A percentile compares a stretch with the other conserved stretches of the same genome.
Conservation (phyloP, 2,888 invertebrate species). For the Stenotaenia linearis region DNA sequence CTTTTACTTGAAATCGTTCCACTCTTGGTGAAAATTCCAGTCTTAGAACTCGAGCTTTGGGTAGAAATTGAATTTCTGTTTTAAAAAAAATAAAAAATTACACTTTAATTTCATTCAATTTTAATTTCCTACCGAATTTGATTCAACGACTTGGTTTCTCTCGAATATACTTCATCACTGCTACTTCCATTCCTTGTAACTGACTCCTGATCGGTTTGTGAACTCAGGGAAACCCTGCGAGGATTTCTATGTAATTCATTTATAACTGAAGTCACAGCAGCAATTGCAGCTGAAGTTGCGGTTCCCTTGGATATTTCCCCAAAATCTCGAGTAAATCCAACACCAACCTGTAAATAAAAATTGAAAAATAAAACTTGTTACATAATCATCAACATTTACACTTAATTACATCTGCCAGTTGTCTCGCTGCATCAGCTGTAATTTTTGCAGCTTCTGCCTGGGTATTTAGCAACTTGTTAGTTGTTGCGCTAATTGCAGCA, state of each 20-base stretch:
- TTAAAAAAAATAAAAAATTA: background rate
- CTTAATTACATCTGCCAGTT: constrained; percentile 39
- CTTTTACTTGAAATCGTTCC: background rate
- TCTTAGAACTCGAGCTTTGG: background rate
- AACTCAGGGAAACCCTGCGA: background rate
- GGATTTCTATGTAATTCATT: background rate
- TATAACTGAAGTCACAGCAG: constrained; percentile 38
- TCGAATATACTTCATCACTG: background rate
- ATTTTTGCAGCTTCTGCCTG: constrained; percentile 42
- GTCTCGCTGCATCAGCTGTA: constrained; percentile 42
- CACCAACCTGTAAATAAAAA: background rate
- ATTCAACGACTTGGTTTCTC: background rate
- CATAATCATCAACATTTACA: background rate
- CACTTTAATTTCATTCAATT: background rate
- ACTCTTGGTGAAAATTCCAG: background rate
- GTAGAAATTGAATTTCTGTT: background rate
- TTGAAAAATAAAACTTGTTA: no score
- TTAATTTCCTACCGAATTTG: background rate
- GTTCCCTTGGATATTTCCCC: constrained; percentile 38
- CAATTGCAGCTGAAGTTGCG: constrained; percentile 40
- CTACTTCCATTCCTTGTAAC: background rate
- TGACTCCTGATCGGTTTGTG: background rate
- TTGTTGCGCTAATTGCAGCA: constrained; percentile 39
- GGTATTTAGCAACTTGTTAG: constrained; percentile 38
- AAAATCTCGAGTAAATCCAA: background rate